Evolutionary conservation across 2,797 vertebrate species (phyloP).

Genomic region (Scleropages formosus): DNA sequence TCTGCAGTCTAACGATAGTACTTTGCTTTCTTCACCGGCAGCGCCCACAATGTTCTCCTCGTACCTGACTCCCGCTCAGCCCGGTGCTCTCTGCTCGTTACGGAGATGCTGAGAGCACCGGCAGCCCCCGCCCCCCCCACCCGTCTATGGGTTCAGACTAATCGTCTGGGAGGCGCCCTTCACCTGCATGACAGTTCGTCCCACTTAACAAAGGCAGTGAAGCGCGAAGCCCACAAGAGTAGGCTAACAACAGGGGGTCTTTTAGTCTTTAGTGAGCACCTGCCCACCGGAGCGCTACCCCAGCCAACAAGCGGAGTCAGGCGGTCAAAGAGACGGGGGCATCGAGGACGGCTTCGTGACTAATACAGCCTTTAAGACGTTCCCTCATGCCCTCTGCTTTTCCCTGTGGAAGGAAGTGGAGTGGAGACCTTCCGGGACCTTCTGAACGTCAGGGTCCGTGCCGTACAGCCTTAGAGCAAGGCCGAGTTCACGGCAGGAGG

Average conservation of each 20-base stretch:
- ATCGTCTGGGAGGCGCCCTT: conserved; percentile 35
- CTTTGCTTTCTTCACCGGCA: too few relatives aligned
- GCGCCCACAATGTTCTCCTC: too few relatives aligned
- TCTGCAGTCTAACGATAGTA: too few relatives aligned
- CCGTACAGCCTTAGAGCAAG: conserved; percentile 16
- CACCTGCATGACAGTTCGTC: conserved; percentile 57
- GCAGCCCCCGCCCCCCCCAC: conserved; percentile 24
- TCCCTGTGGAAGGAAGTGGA: neutral
- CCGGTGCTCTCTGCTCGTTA: conserved; percentile 38
- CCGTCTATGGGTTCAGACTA: neutral
- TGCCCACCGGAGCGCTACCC: neutral
- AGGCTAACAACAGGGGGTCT: neutral
- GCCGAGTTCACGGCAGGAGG: conserved; percentile 58
- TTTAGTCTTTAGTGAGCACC: neutral
- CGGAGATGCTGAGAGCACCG: conserved; percentile 40
- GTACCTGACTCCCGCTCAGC: too few relatives aligned
- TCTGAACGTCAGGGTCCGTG: too few relatives aligned
- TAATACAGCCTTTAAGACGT: too few relatives aligned
- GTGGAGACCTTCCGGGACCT: neutral
- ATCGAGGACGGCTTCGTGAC: neutral
- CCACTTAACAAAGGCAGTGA: conserved; percentile 40
- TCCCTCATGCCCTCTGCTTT: too few relatives aligned
- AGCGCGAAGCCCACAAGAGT: neutral
- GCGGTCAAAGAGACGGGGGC: conserved; percentile 32
- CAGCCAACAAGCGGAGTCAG: conserved; percentile 42